phyloP scores from a whole-genome alignment of 2,888 invertebrate species.

The Andrena minutula region DNA sequence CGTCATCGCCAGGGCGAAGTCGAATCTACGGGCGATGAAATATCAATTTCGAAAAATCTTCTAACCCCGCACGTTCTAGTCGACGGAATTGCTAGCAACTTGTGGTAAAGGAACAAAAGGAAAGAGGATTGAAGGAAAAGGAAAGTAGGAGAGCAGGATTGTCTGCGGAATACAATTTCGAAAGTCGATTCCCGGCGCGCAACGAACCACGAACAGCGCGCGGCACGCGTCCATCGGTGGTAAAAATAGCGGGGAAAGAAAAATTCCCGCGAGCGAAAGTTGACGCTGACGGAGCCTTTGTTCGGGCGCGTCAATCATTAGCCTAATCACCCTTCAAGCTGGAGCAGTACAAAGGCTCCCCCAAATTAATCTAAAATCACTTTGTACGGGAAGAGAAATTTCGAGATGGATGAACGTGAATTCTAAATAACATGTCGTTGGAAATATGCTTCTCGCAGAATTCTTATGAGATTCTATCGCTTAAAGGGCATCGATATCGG shows the following conservation, averaged over 20 bases:
- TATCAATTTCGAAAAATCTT: slow-evolving; percentile 61
- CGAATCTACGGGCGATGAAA: slow-evolving; percentile 34
- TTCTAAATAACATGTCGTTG: too few species aligned
- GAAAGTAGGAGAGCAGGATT: slow-evolving; percentile 16
- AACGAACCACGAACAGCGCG: not conserved
- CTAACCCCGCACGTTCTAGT: slow-evolving; percentile 21
- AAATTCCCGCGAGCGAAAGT: not conserved
- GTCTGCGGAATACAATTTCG: slow-evolving; percentile 53
- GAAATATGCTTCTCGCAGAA: not conserved
- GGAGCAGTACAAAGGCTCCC: not conserved
- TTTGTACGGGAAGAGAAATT: not conserved
- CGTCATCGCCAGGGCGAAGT: not conserved
- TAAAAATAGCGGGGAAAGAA: not conserved
- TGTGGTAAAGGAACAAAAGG: slow-evolving; percentile 7
- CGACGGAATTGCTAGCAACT: slow-evolving; percentile 28
- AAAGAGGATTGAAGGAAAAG: not conserved
- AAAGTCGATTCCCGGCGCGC: slow-evolving; percentile 46
- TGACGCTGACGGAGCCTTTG: not conserved
- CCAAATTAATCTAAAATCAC: not conserved
- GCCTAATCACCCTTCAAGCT: not conserved
- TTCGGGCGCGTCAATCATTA: not conserved
- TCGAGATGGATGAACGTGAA: not conserved
- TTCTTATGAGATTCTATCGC: not conserved
- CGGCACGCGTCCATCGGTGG: slow-evolving; percentile 9
- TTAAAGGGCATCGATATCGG: not conserved